Base-by-base conservation (phyloP, 2,888 invertebrate genomes). In the Drosophila macrospina region DNA sequence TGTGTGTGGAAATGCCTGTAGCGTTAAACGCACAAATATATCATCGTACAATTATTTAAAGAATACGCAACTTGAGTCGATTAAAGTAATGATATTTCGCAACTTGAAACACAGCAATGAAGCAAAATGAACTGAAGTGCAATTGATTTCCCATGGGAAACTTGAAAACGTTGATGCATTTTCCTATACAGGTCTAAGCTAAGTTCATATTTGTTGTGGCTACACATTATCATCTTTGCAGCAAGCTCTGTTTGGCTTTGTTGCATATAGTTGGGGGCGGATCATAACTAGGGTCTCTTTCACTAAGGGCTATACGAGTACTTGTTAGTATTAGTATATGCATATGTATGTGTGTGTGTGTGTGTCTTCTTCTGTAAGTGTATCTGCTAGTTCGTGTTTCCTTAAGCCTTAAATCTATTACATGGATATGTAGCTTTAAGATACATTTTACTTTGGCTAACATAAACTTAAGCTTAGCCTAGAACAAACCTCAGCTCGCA, bases 11-110 rank as follows among this genome's bases (percentile, higher is more conserved):
- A 69, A 48, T 76, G 73, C 55, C 63, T 48, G 56, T 44, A 74
- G 86, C 83, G 83, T 83, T 83, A 50, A 72, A 83, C 83, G 83
- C 83, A 68, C 63, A 69, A 66, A 71, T 71, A 67, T 75, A 66
- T 70, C 64, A 51, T 74, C 28, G 10, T 68, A 67, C 64, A 69
- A 64, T 71, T 56, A 34, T 62, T 64, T 69, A 78, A 81, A 81
- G 64, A 55, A 66, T 78, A 62, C 28, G 54, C 48, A 57, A 67
- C 24, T 61, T 36, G 64, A 57, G 57, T 50, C 37, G 55, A 57
- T 52, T 56, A 16, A 56, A 48, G 34, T 24, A 50, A 28, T 45
- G 20, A 3, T 20, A 20, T 20, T 20, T 20, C 20, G 20, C 37
- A 52, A 59, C 52, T 64, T 71, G 51, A 72, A 85, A 81, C 63